Evolutionary conservation across 2,797 vertebrate genomes (phyloP).

Genomic region (Poeciliopsis turneri): DNA sequence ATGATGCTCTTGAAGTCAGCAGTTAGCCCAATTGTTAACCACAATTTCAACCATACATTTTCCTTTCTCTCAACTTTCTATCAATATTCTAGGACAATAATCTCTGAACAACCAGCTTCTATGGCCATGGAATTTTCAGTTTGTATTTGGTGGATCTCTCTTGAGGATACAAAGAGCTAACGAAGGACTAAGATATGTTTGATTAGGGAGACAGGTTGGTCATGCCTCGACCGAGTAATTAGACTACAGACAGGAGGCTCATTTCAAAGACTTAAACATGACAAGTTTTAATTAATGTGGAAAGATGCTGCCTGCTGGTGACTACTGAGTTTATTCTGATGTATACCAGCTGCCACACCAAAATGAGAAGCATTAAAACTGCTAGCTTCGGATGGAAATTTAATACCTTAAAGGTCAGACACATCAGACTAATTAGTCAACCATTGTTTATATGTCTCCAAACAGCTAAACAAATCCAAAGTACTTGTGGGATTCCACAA

Average conservation of each 20-base stretch:
- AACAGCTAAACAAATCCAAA: constrained; percentile 59
- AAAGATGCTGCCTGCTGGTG: constrained; percentile 21
- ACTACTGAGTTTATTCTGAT: constrained; percentile 45
- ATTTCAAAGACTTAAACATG: constrained; percentile 39
- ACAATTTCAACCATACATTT: neutral
- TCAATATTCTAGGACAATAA: neutral
- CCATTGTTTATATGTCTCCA: constrained; percentile 50
- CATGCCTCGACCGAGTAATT: constrained; percentile 31
- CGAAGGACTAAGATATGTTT: constrained; percentile 37
- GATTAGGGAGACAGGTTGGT: constrained; percentile 34
- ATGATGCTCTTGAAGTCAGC: neutral
- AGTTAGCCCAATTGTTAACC: neutral
- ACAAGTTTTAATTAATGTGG: constrained; percentile 25
- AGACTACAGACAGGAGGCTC: constrained; percentile 28
- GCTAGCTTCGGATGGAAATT: constrained; percentile 34
- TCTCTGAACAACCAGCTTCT: neutral
- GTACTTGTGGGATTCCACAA: constrained; percentile 55
- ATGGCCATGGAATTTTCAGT: neutral
- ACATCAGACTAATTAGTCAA: constrained; percentile 45
- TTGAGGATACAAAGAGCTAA: constrained; percentile 13
- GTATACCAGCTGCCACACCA: constrained; percentile 52
- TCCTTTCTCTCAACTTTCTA: neutral
- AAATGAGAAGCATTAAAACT: constrained; percentile 29
- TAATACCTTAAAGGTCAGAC: constrained; percentile 48
- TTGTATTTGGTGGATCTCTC: constrained; percentile 9